Evolutionary conservation across 2,797 vertebrate species (phyloP).

Genomic region (Champsocephalus gunnari): DNA sequence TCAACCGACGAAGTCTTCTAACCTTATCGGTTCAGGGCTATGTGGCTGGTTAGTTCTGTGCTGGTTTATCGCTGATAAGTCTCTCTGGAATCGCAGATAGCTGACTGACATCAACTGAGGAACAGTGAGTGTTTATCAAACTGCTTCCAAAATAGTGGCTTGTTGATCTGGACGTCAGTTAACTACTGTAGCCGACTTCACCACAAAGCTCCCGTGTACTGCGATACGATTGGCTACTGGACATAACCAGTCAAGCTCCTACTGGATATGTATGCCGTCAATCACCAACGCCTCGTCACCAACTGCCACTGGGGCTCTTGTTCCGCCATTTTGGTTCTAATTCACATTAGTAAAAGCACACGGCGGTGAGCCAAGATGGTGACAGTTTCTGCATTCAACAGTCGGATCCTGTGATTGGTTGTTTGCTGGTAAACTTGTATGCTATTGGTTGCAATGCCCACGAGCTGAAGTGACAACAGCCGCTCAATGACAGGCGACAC

Average conservation of each 20-base stretch:
- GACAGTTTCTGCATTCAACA: neutral
- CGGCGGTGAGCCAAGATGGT: constrained; percentile 64
- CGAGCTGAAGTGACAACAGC: constrained; percentile 55
- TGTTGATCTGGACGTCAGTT: constrained; percentile 74
- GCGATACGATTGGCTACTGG: constrained; percentile 65
- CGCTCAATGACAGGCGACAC: constrained; percentile 50
- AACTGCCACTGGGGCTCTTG: constrained; percentile 32
- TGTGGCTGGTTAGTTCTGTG: constrained; percentile 55
- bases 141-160: constrained; percentile 77
- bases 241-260: neutral
- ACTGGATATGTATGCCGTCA: constrained; percentile 65
- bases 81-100: constrained; percentile 57
- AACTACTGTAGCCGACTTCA: constrained; percentile 62
- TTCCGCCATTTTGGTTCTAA: constrained; percentile 78
- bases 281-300: neutral
- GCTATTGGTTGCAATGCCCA: constrained; percentile 67
- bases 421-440: neutral
- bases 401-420: constrained; percentile 59
- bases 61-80: constrained; percentile 55
- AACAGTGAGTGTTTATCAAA: constrained; percentile 75
- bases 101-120: constrained; percentile 65
- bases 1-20: constrained; percentile 57
- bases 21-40: constrained; percentile 35
- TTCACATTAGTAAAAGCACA: rapidly evolving
- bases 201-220: constrained; percentile 59